Evolutionary conservation across 2,113 vertebrate genomes (phyloP), one percentile per base, ranked within the genome.

Genomic region (Sturnus vulgaris): DNA sequence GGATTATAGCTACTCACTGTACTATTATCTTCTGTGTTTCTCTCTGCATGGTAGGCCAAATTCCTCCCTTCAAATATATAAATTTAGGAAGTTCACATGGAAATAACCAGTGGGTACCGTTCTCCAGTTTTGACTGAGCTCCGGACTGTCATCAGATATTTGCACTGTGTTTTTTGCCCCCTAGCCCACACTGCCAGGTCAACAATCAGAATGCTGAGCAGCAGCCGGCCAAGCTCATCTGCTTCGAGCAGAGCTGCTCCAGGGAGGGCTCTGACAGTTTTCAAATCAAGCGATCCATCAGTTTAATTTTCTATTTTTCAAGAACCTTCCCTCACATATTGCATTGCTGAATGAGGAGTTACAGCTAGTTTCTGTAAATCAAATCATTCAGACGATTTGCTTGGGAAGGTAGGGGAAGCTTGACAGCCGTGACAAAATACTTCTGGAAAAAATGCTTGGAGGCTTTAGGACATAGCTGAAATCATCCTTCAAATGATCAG

Each of bases 381-480:
- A 95, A 95, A 97, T 96, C 82, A 86, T 82, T 89, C 14, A 61
- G 84, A 76, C 3, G 8, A 19, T 90, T 96, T 96, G 65, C 83
- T 95, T 94, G 83, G 70, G 79, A 95, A 94, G 39, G 73, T 79
- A 85, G 66, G 35, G 40, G 10, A 97, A 94, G 20, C 55, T 86
- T 97, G 96, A 95, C 94, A 97, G 65, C 70, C 53, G 44, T 94
- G 97, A 96, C 33, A 11, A 80, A 97, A 96, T 93, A 90, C 82
- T 95, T 96, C 82, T 90, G 37, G 88, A 72, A 90, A 96, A 97
- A 97, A 97, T 64, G 53, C 25, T 28, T 44, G 49, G 75, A 37
- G 11, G 12, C 21, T 86, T 73, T 49, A 83, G 40, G 40, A 97
- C 59, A 76, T 19, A 79, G 40, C 25, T 81, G 73, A 92, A 95